Conservation (phyloP, 1,140 invertebrate genomes). For the Drosophila lacteicornis region DNA sequence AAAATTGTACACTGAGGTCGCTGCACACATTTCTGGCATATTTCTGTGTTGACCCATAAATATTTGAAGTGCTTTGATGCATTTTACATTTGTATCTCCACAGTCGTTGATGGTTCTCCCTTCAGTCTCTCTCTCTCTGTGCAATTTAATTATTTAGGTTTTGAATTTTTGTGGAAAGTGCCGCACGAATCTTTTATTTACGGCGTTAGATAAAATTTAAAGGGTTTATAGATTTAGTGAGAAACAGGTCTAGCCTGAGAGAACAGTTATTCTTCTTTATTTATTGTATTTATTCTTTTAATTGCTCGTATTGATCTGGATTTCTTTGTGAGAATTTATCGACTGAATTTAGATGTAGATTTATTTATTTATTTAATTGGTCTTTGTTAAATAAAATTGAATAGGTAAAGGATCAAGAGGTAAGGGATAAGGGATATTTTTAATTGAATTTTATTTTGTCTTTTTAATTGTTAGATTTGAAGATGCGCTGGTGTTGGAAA, state of each 20-base stretch:
- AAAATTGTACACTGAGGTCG: slow-evolving; percentile 42
- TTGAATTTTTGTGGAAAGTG: slow-evolving; percentile 15
- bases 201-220: slow-evolving; percentile 10
- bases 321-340: slow-evolving; percentile 7
- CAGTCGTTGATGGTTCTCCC: neutral
- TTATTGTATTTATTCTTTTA: slow-evolving; percentile 11
- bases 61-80: slow-evolving; percentile 57
- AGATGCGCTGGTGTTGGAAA: no score
- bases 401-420: no score
- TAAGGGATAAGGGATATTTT: neutral
- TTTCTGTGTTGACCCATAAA: slow-evolving; percentile 57
- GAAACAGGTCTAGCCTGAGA: neutral
- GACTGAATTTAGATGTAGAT: slow-evolving; percentile 2
- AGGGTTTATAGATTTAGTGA: neutral
- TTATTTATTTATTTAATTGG: slow-evolving; percentile 7
- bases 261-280: neutral
- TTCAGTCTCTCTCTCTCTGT: neutral
- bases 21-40: slow-evolving; percentile 28
- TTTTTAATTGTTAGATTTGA: neutral
- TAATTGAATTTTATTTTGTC: neutral
- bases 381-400: neutral
- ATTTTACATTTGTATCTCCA: slow-evolving; percentile 40
- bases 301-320: neutral
- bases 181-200: slow-evolving; percentile 14
- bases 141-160: slow-evolving; percentile 37